A percentile compares a stretch with the other conserved stretches of the same genome.
Evolutionary conservation across 2,888 invertebrate genomes (phyloP).

Genomic region (Molorchus minor): DNA sequence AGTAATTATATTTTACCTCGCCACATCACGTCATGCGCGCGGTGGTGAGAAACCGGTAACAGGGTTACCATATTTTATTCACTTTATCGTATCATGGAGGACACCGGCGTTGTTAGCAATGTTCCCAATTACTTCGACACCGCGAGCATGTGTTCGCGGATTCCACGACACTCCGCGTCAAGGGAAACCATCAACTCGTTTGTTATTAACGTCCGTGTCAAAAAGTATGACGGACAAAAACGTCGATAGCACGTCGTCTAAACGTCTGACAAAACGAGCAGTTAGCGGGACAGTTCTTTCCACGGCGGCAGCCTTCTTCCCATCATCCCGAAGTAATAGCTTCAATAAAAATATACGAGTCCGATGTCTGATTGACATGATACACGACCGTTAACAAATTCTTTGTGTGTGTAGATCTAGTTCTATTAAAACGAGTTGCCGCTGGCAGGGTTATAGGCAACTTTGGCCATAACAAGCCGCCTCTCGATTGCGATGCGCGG

Average conservation of each 20-base stretch:
- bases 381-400: slow-evolving; percentile 55
- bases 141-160: slow-evolving; percentile 38
- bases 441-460: slow-evolving; percentile 47
- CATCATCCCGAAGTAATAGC: slow-evolving; percentile 29
- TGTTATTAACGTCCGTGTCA: slow-evolving; percentile 48
- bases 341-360: slow-evolving; percentile 41
- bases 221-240: slow-evolving; percentile 46
- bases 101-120: slow-evolving; percentile 40
- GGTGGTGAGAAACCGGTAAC: no score
- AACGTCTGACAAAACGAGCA: slow-evolving; percentile 12
- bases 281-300: slow-evolving; percentile 15
- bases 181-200: slow-evolving; percentile 40
- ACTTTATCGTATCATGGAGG: slow-evolving; percentile 1
- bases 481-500: slow-evolving; percentile 52
- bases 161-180: slow-evolving; percentile 42
- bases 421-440: slow-evolving; percentile 49
- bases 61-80: no score
- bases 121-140: slow-evolving; percentile 43
- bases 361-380: slow-evolving; percentile 54
- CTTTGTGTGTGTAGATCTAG: slow-evolving; percentile 54
- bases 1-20: no score
- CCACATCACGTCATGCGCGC: no score
- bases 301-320: slow-evolving; percentile 20
- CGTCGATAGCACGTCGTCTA: slow-evolving; percentile 31
- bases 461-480: slow-evolving; percentile 53